phyloP scores from a whole-genome alignment of 2,888 invertebrate genomes.

The Atethmia centrago region DNA sequence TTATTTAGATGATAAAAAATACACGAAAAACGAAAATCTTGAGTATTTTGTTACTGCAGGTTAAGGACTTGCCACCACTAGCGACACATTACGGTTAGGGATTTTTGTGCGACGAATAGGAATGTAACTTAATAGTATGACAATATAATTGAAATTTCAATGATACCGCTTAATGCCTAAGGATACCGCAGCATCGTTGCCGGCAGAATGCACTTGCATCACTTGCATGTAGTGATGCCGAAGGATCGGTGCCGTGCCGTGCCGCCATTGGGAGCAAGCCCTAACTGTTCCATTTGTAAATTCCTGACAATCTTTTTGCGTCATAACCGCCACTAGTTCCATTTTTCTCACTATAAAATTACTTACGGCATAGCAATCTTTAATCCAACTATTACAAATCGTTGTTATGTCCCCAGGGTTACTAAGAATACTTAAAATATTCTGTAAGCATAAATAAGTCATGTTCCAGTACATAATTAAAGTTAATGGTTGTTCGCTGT shows the following conservation, averaged over 20 bases:
- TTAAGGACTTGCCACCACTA: no score
- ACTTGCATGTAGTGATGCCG: background rate
- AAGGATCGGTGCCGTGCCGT: background rate
- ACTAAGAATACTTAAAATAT: slow-evolving; percentile 46
- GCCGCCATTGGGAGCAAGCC: background rate
- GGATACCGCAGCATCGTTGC: background rate
- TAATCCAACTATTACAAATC: slow-evolving; percentile 52
- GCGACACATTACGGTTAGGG: no score
- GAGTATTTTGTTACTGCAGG: no score
- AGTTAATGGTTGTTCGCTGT: slow-evolving; percentile 46
- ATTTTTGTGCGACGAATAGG: no score
- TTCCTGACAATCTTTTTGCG: background rate
- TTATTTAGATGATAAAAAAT: no score
- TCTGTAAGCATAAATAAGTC: slow-evolving; percentile 61
- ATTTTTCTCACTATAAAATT: slow-evolving; percentile 8
- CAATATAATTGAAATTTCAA: background rate
- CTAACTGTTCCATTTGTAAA: background rate
- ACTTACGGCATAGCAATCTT: slow-evolving; percentile 27
- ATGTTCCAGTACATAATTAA: slow-evolving; percentile 57
- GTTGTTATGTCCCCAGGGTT: slow-evolving; percentile 48
- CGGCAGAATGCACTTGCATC: background rate
- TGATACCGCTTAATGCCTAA: no score
- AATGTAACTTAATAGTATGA: no score
- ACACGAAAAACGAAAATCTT: no score
- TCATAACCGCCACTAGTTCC: background rate